These are phyloP conservation scores for Pecten maximus DNA, from an alignment of 2,888 invertebrate species.

Conservation along the genomic window DNA sequence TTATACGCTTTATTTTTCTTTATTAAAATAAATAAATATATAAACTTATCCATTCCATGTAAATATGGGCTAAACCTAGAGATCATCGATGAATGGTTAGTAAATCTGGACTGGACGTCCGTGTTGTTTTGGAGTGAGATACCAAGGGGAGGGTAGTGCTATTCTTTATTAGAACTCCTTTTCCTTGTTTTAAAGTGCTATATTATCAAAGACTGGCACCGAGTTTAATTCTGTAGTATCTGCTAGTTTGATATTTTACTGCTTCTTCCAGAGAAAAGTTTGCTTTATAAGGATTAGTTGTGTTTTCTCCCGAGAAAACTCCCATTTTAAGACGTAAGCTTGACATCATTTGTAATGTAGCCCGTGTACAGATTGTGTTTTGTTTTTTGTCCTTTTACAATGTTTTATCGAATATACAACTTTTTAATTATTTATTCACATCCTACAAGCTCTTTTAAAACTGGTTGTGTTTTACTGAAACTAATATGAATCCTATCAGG, in stretches of 20 bases:
- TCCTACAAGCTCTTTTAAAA: background rate
- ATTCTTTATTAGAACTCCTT: background rate
- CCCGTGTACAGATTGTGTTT: background rate
- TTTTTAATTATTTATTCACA: background rate
- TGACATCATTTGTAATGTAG: background rate
- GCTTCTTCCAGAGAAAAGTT: background rate
- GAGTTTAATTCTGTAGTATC: background rate
- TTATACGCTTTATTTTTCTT: background rate
- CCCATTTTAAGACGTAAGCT: background rate
- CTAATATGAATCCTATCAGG: background rate
- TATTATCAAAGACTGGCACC: background rate
- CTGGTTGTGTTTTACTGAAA: conserved; percentile 17
- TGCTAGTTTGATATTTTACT: background rate
- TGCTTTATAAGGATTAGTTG: background rate
- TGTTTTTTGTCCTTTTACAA: background rate
- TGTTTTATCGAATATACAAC: background rate
- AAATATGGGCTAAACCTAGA: background rate
- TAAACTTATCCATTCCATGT: background rate
- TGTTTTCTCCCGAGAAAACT: background rate
- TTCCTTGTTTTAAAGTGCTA: background rate
- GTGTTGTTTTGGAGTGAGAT: background rate
- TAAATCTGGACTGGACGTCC: background rate
- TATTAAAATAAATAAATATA: background rate
- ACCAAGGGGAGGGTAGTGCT: background rate
- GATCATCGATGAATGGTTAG: background rate